Evolutionary conservation across 2,113 vertebrate genomes (phyloP).

Genomic region (Dipodomys merriami): DNA sequence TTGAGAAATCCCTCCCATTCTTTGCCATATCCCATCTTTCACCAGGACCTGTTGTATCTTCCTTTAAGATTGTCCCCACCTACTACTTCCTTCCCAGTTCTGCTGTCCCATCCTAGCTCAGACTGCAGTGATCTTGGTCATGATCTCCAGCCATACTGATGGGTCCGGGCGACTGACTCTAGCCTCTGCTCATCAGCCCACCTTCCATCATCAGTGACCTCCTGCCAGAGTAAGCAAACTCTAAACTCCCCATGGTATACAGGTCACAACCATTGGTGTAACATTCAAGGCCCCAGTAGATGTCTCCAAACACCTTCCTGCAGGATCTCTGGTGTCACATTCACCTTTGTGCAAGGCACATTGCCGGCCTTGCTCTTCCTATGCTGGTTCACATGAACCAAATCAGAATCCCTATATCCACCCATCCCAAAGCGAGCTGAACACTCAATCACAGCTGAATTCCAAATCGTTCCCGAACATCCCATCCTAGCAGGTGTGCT

Average conservation of each 20-base stretch:
- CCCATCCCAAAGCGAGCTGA: neutral
- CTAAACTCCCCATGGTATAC: neutral
- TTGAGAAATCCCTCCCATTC: neutral
- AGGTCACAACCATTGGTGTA: neutral
- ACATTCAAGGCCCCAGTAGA: neutral
- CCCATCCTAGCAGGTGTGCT: neutral
- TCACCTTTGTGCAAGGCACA: neutral
- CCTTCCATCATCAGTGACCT: neutral
- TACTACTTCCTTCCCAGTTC: neutral
- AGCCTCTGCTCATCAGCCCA: accelerated
- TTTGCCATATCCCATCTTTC: neutral
- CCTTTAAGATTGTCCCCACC: neutral
- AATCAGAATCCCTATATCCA: neutral
- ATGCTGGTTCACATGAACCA: neutral
- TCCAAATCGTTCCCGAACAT: neutral
- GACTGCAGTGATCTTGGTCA: neutral
- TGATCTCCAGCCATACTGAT: neutral
- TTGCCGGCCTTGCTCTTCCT: neutral
- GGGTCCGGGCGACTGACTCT: neutral
- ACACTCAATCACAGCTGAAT: neutral
- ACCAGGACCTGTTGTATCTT: neutral
- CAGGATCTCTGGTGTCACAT: neutral
- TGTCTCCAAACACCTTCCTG: neutral
- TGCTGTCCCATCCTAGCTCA: neutral
- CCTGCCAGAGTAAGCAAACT: neutral